Conservation (phyloP, 2,797 vertebrate species). For the Hippoglossus hippoglossus region DNA sequence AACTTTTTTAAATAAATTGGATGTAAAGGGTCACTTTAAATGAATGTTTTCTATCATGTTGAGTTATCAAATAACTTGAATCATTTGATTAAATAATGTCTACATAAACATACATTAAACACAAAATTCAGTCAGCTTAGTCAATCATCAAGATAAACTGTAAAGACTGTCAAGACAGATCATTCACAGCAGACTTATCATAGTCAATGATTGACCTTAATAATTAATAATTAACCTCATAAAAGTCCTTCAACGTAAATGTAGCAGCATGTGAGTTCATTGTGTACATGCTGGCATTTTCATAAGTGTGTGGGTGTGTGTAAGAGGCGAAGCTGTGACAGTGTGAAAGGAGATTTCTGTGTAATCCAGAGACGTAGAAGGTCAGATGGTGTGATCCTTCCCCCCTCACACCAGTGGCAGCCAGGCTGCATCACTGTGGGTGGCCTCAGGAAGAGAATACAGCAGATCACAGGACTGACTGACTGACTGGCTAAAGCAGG, state of each 20-base stretch:
- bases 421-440: slow-evolving; percentile 49
- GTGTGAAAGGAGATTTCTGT: slow-evolving; percentile 48
- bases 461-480: slow-evolving; percentile 21
- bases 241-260: slow-evolving; percentile 7
- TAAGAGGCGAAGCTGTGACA: slow-evolving; percentile 32
- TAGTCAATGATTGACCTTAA: slow-evolving; percentile 20
- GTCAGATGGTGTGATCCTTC: slow-evolving; percentile 59
- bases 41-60: too few species aligned
- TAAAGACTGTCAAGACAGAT: background rate
- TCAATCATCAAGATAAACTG: background rate
- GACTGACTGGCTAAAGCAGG: slow-evolving; percentile 25
- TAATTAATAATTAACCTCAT: slow-evolving; percentile 22
- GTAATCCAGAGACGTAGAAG: slow-evolving; percentile 61
- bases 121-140: background rate
- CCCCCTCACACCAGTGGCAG: slow-evolving; percentile 44
- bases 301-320: slow-evolving; percentile 14
- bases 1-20: too few species aligned
- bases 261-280: background rate
- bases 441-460: slow-evolving; percentile 61
- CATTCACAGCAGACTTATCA: slow-evolving; percentile 10
- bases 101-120: too few species aligned
- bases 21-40: too few species aligned
- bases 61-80: too few species aligned
- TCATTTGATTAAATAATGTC: too few species aligned
- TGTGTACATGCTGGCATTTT: background rate